These are phyloP conservation scores for Selenia dentaria DNA, from an alignment of 2,888 invertebrate species.

Conservation along the genomic window DNA sequence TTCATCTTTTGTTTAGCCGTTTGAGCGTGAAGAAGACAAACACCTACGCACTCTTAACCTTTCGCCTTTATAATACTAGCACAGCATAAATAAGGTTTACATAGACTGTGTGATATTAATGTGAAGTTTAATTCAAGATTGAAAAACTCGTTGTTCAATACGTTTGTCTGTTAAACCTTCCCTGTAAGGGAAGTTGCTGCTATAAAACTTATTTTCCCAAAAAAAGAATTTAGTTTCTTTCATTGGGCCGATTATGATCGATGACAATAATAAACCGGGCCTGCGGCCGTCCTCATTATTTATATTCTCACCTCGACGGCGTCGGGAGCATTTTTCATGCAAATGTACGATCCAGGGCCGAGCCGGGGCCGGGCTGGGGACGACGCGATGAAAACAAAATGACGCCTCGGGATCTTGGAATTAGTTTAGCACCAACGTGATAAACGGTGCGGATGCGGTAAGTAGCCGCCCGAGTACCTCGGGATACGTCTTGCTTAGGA, in stretches of 20 bases:
- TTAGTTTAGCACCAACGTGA: conserved; percentile 23
- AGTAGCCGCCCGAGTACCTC: neutral
- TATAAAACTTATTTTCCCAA: conserved; percentile 15
- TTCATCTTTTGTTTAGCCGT: too few species aligned
- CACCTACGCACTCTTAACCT: too few species aligned
- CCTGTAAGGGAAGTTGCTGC: too few species aligned
- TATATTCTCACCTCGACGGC: conserved; percentile 65
- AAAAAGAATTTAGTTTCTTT: conserved; percentile 39
- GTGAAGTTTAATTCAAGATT: too few species aligned
- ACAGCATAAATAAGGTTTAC: too few species aligned
- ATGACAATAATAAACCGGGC: conserved; percentile 63
- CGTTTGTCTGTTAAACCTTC: too few species aligned
- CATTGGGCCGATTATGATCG: conserved; percentile 53
- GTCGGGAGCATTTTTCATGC: conserved; percentile 65
- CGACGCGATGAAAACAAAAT: conserved; percentile 36
- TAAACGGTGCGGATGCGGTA: conserved; percentile 15
- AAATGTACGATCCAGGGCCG: conserved; percentile 51
- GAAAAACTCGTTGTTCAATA: too few species aligned
- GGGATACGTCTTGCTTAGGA: neutral
- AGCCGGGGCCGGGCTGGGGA: neutral
- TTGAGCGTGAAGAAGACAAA: too few species aligned
- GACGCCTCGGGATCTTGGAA: conserved; percentile 28
- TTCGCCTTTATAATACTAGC: too few species aligned
- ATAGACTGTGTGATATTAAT: too few species aligned
- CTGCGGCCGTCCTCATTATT: conserved; percentile 62